Evolutionary conservation across 2,113 vertebrate species (phyloP).

Genomic region (Cynoglossus semilaevis): DNA sequence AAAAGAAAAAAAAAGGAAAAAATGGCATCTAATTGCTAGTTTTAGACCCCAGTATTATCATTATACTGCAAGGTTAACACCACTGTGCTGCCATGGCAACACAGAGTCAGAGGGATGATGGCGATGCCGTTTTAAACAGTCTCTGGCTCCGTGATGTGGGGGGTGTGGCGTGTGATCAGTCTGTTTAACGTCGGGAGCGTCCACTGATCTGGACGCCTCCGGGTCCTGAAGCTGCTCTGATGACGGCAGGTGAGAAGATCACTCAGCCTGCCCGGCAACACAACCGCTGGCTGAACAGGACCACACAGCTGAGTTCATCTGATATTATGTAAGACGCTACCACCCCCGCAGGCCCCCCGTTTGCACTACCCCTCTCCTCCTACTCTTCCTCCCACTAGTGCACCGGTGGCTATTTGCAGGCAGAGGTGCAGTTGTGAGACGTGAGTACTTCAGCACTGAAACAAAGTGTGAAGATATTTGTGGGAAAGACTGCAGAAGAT

Average conservation of each 20-base stretch:
- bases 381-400: slow-evolving; percentile 54
- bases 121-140: slow-evolving; percentile 10
- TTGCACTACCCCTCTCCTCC: slow-evolving; percentile 62
- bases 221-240: slow-evolving; percentile 12
- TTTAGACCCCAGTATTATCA: slow-evolving; percentile 53
- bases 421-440: slow-evolving; percentile 54
- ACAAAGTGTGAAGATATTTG: slow-evolving; percentile 34
- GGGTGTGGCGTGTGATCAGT: slow-evolving; percentile 11
- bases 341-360: slow-evolving; percentile 65
- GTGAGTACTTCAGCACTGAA: slow-evolving; percentile 30
- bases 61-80: slow-evolving; percentile 52
- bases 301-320: slow-evolving; percentile 60
- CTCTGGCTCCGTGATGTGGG: slow-evolving; percentile 6
- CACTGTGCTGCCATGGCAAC: slow-evolving; percentile 64
- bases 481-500: neutral
- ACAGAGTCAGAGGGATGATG: slow-evolving; percentile 8
- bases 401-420: slow-evolving; percentile 56
- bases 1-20: slow-evolving; percentile 13
- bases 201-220: slow-evolving; percentile 18
- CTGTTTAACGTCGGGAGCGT: slow-evolving; percentile 20
- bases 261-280: slow-evolving; percentile 36
- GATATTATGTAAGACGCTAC: slow-evolving; percentile 62
- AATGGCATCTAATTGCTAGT: slow-evolving; percentile 55
- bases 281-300: slow-evolving; percentile 55
- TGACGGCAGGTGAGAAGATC: slow-evolving; percentile 59